A percentile compares a stretch with the other conserved stretches of the same genome.
phyloP scores from a whole-genome alignment of 2,888 invertebrate species.

The Drosophila neotestacea region DNA sequence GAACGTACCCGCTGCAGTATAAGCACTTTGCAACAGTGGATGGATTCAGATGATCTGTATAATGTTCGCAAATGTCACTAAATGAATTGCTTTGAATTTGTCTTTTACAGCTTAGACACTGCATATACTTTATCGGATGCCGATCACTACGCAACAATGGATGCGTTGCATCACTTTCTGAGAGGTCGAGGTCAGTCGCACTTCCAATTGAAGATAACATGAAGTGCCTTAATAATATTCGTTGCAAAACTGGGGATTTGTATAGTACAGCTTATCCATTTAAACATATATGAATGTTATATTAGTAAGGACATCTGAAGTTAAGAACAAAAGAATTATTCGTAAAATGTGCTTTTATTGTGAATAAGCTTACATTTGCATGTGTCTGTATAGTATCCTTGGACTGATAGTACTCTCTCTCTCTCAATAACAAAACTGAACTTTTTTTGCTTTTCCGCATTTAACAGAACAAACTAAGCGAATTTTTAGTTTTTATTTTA shows the following conservation, averaged over 20 bases:
- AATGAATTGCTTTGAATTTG: constrained; percentile 67
- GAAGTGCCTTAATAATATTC: constrained; percentile 7
- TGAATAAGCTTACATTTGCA: not conserved
- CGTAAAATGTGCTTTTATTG: not conserved
- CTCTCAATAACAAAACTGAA: not conserved
- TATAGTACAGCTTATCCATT: constrained; percentile 24
- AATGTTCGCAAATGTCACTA: constrained; percentile 81
- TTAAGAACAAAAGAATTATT: not conserved
- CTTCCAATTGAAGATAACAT: constrained; percentile 2
- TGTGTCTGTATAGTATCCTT: not conserved
- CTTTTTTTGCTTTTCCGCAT: not conserved
- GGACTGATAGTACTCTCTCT: not conserved
- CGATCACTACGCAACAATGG: constrained; percentile 75
- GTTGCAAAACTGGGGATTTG: not conserved
- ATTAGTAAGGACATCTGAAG: too few species aligned
- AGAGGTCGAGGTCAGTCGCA: constrained; percentile 45
- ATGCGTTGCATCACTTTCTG: constrained; percentile 83
- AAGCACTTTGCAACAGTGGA: constrained; percentile 67
- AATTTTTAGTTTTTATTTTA: not conserved
- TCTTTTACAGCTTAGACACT: constrained; percentile 78
- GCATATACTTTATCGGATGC: constrained; percentile 59
- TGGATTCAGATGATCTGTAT: constrained; percentile 64
- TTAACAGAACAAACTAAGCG: not conserved
- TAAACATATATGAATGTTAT: constrained; percentile 10
- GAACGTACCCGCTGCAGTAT: constrained; percentile 82